Base-by-base conservation (phyloP, 2,888 invertebrate species). In the Scaptomyza tumidula region DNA sequence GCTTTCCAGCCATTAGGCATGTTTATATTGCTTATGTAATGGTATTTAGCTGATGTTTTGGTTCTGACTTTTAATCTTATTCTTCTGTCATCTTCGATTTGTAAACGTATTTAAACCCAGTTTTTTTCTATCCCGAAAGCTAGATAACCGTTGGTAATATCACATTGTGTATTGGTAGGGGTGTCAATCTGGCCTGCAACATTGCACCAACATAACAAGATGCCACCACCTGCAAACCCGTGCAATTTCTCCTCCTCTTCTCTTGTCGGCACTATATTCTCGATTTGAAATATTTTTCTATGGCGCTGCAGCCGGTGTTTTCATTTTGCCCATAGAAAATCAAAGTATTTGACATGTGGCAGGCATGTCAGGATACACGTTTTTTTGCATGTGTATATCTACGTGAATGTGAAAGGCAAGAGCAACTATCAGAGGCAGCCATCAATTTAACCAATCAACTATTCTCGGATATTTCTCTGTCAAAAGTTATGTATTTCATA, bases 261-360 rank as follows among this genome's bases (percentile, higher is more conserved):
- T 31, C 0, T 10, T 33, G 49, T 6, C 33, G 6, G 10, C 46
- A 24, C 10, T 35, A 9, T 9, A 7, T 24, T n/a, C 55, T 29
- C 39, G n/a, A 31, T 27, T 48, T 46, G 3, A 43, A 49, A 49
- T 63, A 65, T 56, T 35, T 64, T 65, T 35, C 39, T 56, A 39
- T 50, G 16, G 11, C 19, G 24, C 43, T 41, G 48, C 29, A 50
- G 50, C 50, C 24, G 45, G 55, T 41, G 55, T 41, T 53, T 45
- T 45, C 35, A 6, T 29, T 54, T 39, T 39, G 9, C 16, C 19
- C 49, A 58, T 13, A 41, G 74, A 56, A 74, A 82, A 82, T 87
- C 88, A 80, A 88, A 86, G 70, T 66, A 68, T 75, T 86, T 86
- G 81, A 82, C 81, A 82, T 88, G 75, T 53, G 73, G 62, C 83